Percentiles rank a stretch among this genome's conserved stretches.
Conservation (phyloP, 2,888 invertebrate genomes). For the Chrysolina haemoptera region DNA sequence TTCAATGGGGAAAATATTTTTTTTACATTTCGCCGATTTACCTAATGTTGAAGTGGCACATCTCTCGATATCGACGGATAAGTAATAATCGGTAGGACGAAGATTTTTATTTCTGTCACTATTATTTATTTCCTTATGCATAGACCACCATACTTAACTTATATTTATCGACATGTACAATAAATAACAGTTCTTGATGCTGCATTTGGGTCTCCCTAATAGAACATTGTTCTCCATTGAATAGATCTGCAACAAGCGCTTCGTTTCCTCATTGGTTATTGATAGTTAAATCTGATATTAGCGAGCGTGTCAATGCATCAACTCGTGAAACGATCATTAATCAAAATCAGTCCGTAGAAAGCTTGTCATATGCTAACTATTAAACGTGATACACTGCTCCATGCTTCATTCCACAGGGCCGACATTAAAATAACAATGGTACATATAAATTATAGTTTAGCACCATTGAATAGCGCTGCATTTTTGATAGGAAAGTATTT, state of each 20-base stretch:
- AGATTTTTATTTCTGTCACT: not conserved
- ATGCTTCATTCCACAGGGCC: not conserved
- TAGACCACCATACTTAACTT: not conserved
- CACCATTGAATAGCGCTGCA: not conserved
- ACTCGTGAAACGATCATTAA: conserved; percentile 16
- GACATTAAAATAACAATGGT: conserved; percentile 18
- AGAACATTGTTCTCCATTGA: conserved; percentile 14
- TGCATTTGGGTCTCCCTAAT: conserved; percentile 10
- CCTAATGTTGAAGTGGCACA: too few relatives aligned
- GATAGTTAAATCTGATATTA: conserved; percentile 17
- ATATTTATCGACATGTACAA: conserved; percentile 2
- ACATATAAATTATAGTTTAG: conserved; percentile 17
- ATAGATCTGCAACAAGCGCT: not conserved
- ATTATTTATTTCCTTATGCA: not conserved
- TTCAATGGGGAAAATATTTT: too few relatives aligned
- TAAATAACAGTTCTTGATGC: conserved; percentile 5
- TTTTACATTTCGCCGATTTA: too few relatives aligned
- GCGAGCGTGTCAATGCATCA: conserved; percentile 16
- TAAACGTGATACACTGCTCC: conserved; percentile 13
- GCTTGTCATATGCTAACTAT: conserved; percentile 18
- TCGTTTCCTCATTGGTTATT: conserved; percentile 14
- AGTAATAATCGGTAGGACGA: not conserved
- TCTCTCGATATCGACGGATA: too few relatives aligned
- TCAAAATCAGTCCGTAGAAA: conserved; percentile 18
- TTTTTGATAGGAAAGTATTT: conserved; percentile 7